Base-by-base conservation (phyloP, 2,797 vertebrate species). In the Cygnus olor region DNA sequence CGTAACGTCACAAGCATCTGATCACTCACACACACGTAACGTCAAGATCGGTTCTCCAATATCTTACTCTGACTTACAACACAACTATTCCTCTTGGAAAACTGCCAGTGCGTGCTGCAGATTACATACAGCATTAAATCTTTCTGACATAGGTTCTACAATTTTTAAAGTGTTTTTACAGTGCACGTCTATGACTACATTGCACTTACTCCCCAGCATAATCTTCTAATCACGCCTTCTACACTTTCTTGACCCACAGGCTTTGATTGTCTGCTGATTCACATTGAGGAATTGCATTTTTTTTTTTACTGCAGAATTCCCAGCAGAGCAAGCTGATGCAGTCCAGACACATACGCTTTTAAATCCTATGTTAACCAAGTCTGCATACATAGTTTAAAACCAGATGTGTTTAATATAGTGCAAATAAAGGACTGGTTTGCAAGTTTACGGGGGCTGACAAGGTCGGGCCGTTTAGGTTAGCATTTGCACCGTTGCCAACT, bases 101-200 rank as follows among this genome's bases (percentile, higher is more conserved):
- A 51, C 49, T 69, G 91, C 87, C 85, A 82, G 42, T 0, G 2
- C 78, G 73, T 76, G 92, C 90, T 87, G 72, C 58, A 87, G 58
- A 78, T 95, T 79, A 87, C 61, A 69, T 34, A 76, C 56, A 85
- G 36, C 54, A 92, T 34, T 80, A 71, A 51, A 85, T 82, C 49
- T 71, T 85, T 91, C 78, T 90, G 78, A 92, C 81, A 93, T 6
- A 19, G 45, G 69, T 83, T 88, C 74, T 87, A 3, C 3, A 22
- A 85, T 82, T 73, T 90, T 89, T 89, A 78, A 90, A 90, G 80
- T 17, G 34, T 47, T 86, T 93, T 74, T 95, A 76, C 65, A 89
- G 58, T 44, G 44, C 17, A 22, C 22, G 28, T 17, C 83, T 93
- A 25, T 6, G 36, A 38, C 53, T 73, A 64, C 81, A 57, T 58